Evolutionary conservation across 2,113 vertebrate species (phyloP).

Genomic region (Fulmarus glacialis): DNA sequence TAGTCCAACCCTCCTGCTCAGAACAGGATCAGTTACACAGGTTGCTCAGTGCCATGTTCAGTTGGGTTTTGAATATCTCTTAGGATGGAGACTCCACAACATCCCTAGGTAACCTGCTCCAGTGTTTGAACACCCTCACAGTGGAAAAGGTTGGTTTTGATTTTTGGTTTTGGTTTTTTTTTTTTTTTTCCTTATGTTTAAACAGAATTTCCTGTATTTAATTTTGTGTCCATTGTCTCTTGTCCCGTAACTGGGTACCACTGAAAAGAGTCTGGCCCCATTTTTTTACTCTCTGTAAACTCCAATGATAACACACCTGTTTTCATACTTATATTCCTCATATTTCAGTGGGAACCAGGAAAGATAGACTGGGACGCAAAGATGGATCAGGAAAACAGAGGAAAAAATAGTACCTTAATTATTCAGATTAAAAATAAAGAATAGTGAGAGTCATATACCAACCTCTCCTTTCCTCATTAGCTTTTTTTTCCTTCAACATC

Average conservation of each 20-base stretch:
- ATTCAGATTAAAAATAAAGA: not conserved
- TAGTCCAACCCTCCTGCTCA: accelerated
- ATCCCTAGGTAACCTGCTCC: not conserved
- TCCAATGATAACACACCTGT: not conserved
- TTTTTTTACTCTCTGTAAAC: not conserved
- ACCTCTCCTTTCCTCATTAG: not conserved
- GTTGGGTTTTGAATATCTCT: not conserved
- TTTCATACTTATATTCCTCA: not conserved
- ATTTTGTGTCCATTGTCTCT: not conserved
- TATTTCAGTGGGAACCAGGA: not conserved
- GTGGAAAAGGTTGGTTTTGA: not conserved
- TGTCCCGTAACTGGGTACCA: not conserved
- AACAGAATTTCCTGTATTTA: not conserved
- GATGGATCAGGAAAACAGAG: accelerated
- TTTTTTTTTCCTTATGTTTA: not conserved
- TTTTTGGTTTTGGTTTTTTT: no score
- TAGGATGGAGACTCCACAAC: not conserved
- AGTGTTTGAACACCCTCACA: not conserved
- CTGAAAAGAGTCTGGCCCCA: accelerated
- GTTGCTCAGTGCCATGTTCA: not conserved
- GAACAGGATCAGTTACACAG: not conserved
- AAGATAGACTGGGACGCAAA: not conserved
- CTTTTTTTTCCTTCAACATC: not conserved
- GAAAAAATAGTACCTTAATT: not conserved
- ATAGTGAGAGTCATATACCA: not conserved